A percentile compares a stretch with the other conserved stretches of the same genome.
Conservation (phyloP, 92 coral and sea anemone genomes). For the Meandrina meandrites region DNA sequence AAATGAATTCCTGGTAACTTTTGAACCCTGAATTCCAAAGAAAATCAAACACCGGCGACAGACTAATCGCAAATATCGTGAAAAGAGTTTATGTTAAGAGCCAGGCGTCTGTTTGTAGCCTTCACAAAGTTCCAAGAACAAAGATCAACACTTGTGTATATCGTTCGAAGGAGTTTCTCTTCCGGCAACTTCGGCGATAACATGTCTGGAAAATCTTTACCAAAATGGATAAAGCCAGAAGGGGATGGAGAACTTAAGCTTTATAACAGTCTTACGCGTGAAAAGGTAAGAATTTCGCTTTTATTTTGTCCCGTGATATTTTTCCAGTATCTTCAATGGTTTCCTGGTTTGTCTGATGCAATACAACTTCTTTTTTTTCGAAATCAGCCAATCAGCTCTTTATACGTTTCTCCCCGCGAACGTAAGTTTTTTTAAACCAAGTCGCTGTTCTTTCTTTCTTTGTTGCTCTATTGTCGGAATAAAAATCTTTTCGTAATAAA, state of each 20-base stretch:
- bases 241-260: constrained; percentile 93
- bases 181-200: constrained; percentile 4
- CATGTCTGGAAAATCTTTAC: constrained; percentile 75
- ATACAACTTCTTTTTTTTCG: constrained; percentile 2
- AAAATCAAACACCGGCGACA: not conserved
- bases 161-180: constrained; percentile 28
- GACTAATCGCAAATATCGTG: not conserved
- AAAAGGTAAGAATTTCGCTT: constrained; percentile 71
- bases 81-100: constrained; percentile 27
- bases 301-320: not conserved
- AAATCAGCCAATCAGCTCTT: constrained; percentile 20
- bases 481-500: not conserved
- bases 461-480: not conserved
- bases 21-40: not conserved
- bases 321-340: not conserved
- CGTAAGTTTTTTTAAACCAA: not conserved
- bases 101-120: constrained; percentile 20
- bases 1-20: not conserved
- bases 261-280: constrained; percentile 93
- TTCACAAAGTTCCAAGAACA: not conserved
- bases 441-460: not conserved
- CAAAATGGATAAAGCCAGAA: constrained; percentile 86
- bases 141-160: not conserved
- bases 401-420: not conserved
- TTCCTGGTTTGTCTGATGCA: constrained; percentile 11